A percentile compares a stretch with the other conserved stretches of the same genome.
Evolutionary conservation across 92 coral and sea anemone species (phyloP).

Genomic region (Epizoanthus illoricatus): DNA sequence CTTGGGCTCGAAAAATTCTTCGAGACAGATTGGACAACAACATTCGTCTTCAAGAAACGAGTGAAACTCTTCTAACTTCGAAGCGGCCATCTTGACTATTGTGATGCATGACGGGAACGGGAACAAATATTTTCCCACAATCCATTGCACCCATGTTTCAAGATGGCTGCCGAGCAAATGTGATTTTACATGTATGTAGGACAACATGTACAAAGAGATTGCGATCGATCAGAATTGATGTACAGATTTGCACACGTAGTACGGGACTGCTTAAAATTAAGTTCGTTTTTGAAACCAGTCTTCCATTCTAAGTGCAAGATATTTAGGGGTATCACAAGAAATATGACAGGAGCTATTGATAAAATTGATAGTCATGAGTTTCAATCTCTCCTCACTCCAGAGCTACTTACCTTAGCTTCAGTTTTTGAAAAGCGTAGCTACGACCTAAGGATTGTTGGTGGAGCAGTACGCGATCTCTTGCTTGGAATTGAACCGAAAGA

Average conservation of each 20-base stretch:
- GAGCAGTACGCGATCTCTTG: conserved; percentile 92
- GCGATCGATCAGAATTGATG: not conserved
- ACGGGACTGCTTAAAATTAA: not conserved
- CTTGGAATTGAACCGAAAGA: conserved; percentile 80
- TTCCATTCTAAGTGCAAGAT: too few relatives aligned
- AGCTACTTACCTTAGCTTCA: conserved; percentile 59
- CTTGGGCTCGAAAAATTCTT: conserved; percentile 33
- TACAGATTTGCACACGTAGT: conserved; percentile 11
- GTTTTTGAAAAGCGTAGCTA: conserved; percentile 75
- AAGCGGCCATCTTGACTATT: conserved; percentile 18
- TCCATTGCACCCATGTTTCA: not conserved
- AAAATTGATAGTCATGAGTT: conserved; percentile 67
- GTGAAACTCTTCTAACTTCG: conserved; percentile 23
- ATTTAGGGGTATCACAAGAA: not conserved
- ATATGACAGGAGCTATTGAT: conserved; percentile 54
- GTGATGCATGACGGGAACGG: conserved; percentile 5
- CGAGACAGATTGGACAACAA: conserved; percentile 39
- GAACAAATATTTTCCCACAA: not conserved
- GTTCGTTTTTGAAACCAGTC: not conserved
- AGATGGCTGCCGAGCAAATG: too few relatives aligned
- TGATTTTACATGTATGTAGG: too few relatives aligned
- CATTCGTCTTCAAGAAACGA: conserved; percentile 34
- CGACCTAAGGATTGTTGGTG: conserved; percentile 92
- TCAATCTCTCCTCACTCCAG: conserved; percentile 77
- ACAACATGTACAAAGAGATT: too few relatives aligned